Base-by-base conservation (phyloP, 2,888 invertebrate genomes). In the Lasioglossum calceatum region DNA sequence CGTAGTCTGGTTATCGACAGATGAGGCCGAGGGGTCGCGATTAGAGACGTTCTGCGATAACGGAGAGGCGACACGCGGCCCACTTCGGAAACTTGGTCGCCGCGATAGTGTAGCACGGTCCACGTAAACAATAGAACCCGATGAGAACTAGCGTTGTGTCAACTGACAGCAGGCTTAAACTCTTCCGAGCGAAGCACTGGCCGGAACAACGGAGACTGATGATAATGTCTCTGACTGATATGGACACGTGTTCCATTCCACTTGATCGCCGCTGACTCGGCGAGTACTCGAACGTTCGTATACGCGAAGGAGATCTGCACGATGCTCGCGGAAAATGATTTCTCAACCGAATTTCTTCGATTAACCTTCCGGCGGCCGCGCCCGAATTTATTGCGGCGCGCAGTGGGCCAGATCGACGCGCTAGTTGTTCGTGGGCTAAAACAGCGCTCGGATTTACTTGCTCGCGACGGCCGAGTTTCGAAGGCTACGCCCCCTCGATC, bases 131-230 rank as follows among this genome's bases (percentile, higher is more conserved):
- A 91, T 88, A 77, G 77, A 39, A 72, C 71, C 58, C 70, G 76
- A 84, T 61, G 80, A 86, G 85, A 84, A 80, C 76, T 80, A 74
- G 78, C 77, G 81, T 84, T 82, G 86, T 84, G 78, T 67, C 73
- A 42, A 80, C 80, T 88, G 90, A 91, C 92, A 92, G 89, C 88
- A 88, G 90, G 90, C 88, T 87, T 86, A 88, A 91, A 91, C 86
- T 82, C 75, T 79, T 79, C 75, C 42, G 70, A 64, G 47, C 61
- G 79, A 84, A 76, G 64, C 64, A 23, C 70, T 74, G 83, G 42
- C 87, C 87, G 81, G 87, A 87, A 87, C 82, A 82, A 39, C 76
- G 64, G 67, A 14, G 36, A 23, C 79, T 75, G 87, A 87, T 84
- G 86, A 87, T 61, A 67, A 23, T 70, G 81, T 77, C 79, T 78